Base-by-base conservation (phyloP, 2,888 invertebrate species). In the Napeogenes inachia region DNA sequence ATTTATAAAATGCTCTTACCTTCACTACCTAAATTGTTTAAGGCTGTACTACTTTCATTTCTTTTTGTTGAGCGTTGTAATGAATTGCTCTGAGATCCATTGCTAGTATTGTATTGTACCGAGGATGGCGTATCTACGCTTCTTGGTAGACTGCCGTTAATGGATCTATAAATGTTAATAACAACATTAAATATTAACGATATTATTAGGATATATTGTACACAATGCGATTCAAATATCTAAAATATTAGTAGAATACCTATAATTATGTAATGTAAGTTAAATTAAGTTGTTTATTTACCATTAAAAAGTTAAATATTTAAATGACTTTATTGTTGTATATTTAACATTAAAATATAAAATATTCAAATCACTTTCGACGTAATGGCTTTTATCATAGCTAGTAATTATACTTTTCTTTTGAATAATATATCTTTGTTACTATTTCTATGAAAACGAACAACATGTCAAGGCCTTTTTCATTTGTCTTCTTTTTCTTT, bases 121-220 rank as follows among this genome's bases (percentile, higher is more conserved):
- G 87, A 84, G 0, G 89, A 85, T 1, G 87, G 71, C 0, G 88
- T 88, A 13, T 89, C 89, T 13, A 85, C 79, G 53, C 89, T 89
- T 66, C 90, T 77, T 0, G 89, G 89, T 47, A 90, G 71, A 71
- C 89, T 89, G 5, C 89, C 89, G 60, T 89, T 90, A 58, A 88
- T 81, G 32, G 89, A 89, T 71, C 89, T 89, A 63, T 2, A 55
- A 13, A 32, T 58, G 42, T 13, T 30, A 2, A 47, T 56, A 45
- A 32, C 21, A 59, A 33, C n/a, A 50, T 57, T n/a, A 47, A 21
- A 13, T 53, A 21, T 21, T 21, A 21, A 21, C 21, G 21, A 21
- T 21, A 21, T 21, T 21, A 21, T 21, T 21, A 21, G 21, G 21
- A 21, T 21, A 21, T 1, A 21, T 21, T 21, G 21, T 21, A 21